Conservation (phyloP, 1,140 invertebrate species). For the Drosophila truncata region DNA sequence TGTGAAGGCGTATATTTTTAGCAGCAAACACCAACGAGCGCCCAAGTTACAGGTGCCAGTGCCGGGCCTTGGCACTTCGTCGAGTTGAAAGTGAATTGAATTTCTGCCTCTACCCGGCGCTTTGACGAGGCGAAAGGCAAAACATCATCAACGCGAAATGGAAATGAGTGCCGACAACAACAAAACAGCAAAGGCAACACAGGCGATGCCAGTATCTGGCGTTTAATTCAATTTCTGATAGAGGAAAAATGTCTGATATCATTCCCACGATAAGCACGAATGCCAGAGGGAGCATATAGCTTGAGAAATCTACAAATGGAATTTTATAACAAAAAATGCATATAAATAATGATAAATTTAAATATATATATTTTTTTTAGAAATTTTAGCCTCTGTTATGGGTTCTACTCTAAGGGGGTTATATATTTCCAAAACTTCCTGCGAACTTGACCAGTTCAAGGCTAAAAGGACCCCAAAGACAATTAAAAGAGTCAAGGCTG, state of each 20-base stretch:
- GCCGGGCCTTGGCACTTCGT: conserved; percentile 43
- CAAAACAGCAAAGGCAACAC: conserved; percentile 12
- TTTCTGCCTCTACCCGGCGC: conserved; percentile 62
- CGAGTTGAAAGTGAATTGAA: conserved; percentile 76
- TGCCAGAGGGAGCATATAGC: not conserved
- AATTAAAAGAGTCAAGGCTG: not conserved
- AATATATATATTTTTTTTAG: not conserved
- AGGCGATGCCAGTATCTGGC: conserved; percentile 12
- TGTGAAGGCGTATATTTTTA: conserved; percentile 4
- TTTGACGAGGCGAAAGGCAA: conserved; percentile 49
- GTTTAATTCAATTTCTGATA: conserved; percentile 62
- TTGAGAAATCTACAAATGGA: conserved; percentile 12
- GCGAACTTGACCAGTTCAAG: conserved; percentile 1
- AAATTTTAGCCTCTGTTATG: not conserved
- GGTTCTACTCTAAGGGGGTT: not conserved
- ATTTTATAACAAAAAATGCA: not conserved
- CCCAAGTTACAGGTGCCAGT: conserved; percentile 43
- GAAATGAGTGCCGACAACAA: conserved; percentile 32
- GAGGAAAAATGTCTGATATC: conserved; percentile 56
- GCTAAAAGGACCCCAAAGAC: not conserved
- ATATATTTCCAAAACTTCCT: not conserved
- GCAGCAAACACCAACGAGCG: conserved; percentile 30
- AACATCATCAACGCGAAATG: conserved; percentile 34
- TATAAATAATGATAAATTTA: not conserved
- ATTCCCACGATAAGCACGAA: conserved; percentile 43